Base-by-base conservation (phyloP, 2,113 vertebrate species). In the Elephas maximus region DNA sequence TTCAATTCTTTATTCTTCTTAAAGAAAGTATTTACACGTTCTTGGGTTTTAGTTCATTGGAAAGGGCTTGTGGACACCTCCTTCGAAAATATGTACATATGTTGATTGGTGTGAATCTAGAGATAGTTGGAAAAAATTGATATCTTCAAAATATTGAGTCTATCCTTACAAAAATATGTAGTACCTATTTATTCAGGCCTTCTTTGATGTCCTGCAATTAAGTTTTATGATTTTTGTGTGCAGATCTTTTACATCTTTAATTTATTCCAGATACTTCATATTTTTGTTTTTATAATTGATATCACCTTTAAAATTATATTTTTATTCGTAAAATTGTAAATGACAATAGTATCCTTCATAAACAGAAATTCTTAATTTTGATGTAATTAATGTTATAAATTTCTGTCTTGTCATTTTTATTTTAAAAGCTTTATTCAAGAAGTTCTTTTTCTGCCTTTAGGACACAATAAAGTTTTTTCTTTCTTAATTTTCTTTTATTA, bases 401-500 rank as follows among this genome's bases (percentile, higher is more conserved):
- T 69, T 57, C 60, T 88, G 24, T 6, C 15, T 20, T 92, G 3
- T 89, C 17, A 65, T 87, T 96, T 90, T 5, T 3, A 76, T 18
- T 65, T 1, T 57, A 71, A 63, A 94, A 92, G 1, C 57, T 82
- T 78, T 60, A 84, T 21, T 4, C 8, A 45, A 79, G 23, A 83
- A 86, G 23, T 69, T 85, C 45, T 10, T 74, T 88, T 95, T 85
- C 33, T 80, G 9, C 80, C 33, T 86, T 5, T 57, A 87, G 53
- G 41, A 81, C 5, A 69, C 1, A 71, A 62, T 62, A 45, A 18
- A 74, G 1, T 6, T 87, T 91, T 87, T 8, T 88, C 20, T 91
- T 90, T 41, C 20, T 74, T 85, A 80, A 88, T 88, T 33, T 87
- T 94, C 17, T 2, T 37, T 81, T 81, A 88, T 65, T 91, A 94